Evolutionary conservation across 2,888 invertebrate species (phyloP), one percentile per base, ranked within the genome.

Genomic region (Sphaerophoria rueppellii): DNA sequence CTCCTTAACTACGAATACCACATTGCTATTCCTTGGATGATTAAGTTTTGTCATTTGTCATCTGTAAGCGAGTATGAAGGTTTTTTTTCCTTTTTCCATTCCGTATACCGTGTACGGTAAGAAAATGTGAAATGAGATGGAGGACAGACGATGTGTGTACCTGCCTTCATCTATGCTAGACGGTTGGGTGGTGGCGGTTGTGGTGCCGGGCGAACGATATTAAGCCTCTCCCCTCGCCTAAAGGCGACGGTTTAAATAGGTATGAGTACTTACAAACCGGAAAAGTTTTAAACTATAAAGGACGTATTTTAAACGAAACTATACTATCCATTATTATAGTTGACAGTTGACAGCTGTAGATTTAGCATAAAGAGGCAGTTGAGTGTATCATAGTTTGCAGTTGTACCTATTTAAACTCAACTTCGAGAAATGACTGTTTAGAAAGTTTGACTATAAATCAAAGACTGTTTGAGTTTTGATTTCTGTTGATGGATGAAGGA

Each of bases 31-130:
- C 60, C 75, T 67, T 75, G 83, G 79, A 67, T 83, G 83, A 83
- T 83, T 83, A 83, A 83, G 75, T 79, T 79, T 75, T 69, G 79
- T 79, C 83, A 83, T 83, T 83, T 83, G 75, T 83, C 83, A 80
- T 80, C 50, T 74, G 73, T 60, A 65, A 81, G 71, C 54, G 63
- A 75, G 71, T 54, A 37, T 54, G 24, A n/a, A 2, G 24, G n/a
- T n/a, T 24, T 24, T 24, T 24, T 67, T 43, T 60, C 60, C 60
- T 60, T 24, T 1, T 24, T 24, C 24, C 24, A 2, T 24, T 24
- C 24, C 24, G 24, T 24, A 24, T 24, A 24, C 24, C 11, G 40
- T 58, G 40, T 60, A 40, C 11, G 35, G 6, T 12, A 14, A 57
- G 11, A 2, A 65, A 67, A 54, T 54, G 54, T 54, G 67, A 67